These are phyloP conservation scores for Mus spicilegus DNA, from an alignment of 2,113 vertebrate species.

Conservation along the genomic window DNA sequence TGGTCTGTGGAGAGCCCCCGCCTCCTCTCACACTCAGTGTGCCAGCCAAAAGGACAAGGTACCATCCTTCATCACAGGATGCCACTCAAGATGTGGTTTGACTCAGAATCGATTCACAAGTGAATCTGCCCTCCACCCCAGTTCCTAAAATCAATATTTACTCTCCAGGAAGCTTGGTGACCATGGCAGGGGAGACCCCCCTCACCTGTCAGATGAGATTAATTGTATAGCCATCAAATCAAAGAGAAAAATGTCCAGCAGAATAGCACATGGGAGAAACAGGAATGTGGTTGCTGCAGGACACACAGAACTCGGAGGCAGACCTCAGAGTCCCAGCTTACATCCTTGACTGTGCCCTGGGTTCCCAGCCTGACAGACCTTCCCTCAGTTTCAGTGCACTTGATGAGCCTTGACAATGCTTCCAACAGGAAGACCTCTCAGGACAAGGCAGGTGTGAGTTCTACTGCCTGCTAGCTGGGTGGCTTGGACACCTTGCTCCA, in stretches of 20 bases:
- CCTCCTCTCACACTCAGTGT: conserved; percentile 74
- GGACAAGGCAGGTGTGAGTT: not conserved
- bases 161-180: not conserved
- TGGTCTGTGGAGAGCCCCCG: conserved; percentile 76
- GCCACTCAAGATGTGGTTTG: conserved; percentile 76
- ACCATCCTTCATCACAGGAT: conserved; percentile 75
- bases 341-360: not conserved
- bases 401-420: not conserved
- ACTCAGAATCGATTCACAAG: conserved; percentile 68
- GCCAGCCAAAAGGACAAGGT: conserved; percentile 78
- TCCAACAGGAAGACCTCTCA: fast-evolving
- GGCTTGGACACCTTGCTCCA: fast-evolving
- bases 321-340: not conserved
- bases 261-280: not conserved
- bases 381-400: not conserved
- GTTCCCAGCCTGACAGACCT: not conserved
- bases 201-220: not conserved
- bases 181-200: not conserved
- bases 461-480: not conserved
- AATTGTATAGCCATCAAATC: not conserved
- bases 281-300: fast-evolving
- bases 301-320: not conserved
- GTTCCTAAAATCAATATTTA: conserved; percentile 31
- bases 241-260: not conserved
- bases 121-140: not conserved